These are phyloP conservation scores for Montipora capitata DNA, from an alignment of 92 coral and sea anemone species.

Conservation along the genomic window DNA sequence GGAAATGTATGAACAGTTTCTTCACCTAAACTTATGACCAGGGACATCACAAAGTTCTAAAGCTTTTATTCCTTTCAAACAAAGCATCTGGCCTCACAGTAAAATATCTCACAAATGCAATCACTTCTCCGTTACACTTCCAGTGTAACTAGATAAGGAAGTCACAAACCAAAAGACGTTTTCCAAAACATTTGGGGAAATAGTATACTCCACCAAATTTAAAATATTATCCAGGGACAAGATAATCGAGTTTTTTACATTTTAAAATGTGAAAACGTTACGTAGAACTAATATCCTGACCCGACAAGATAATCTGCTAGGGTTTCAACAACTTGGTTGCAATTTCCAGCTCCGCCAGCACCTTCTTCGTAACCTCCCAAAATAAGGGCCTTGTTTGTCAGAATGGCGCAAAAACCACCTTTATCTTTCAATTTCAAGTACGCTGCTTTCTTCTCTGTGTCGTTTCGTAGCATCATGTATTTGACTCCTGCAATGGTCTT, in stretches of 20 bases:
- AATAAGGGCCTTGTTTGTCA: slow-evolving; percentile 81
- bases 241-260: background rate
- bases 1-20: too few relatives aligned
- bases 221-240: background rate
- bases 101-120: background rate
- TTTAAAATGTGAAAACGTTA: background rate
- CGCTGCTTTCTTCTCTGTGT: slow-evolving; percentile 69
- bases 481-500: slow-evolving; percentile 76
- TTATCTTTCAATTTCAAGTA: slow-evolving; percentile 86
- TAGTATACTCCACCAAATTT: background rate
- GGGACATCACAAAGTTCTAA: background rate
- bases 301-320: slow-evolving; percentile 81
- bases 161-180: background rate
- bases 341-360: slow-evolving; percentile 91
- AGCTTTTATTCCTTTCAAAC: background rate
- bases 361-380: slow-evolving; percentile 87
- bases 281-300: slow-evolving; percentile 58
- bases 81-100: background rate
- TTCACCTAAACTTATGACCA: background rate
- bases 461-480: slow-evolving; percentile 93
- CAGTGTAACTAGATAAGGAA: slow-evolving; percentile 38
- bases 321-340: slow-evolving; percentile 83
- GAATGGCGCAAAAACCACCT: slow-evolving; percentile 84
- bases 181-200: slow-evolving; percentile 3
- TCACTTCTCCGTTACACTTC: background rate